A percentile compares a stretch with the other conserved stretches of the same genome.
Conservation (phyloP, 2,113 vertebrate species). For the Mastomys natalensis region DNA sequence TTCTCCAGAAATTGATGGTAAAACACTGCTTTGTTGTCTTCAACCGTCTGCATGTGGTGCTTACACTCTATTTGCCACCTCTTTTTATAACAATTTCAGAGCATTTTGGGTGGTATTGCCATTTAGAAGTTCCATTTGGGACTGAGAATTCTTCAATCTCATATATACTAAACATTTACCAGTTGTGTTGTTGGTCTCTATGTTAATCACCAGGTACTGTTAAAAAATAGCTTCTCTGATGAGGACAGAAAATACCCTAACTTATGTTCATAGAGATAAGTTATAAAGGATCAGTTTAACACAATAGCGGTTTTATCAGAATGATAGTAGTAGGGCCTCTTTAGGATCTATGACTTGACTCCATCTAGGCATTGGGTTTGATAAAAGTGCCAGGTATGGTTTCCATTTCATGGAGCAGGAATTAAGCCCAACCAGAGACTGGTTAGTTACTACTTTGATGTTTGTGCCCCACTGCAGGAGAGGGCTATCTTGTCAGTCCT, state of each 20-base stretch:
- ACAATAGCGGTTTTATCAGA: background rate
- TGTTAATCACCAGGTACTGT: background rate
- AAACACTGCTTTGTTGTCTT: background rate
- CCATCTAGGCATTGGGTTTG: background rate
- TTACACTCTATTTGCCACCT: background rate
- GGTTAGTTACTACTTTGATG: background rate
- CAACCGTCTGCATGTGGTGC: background rate
- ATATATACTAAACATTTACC: background rate
- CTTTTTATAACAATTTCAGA: background rate
- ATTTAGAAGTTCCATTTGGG: background rate
- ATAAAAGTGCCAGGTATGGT: background rate
- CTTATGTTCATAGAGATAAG: background rate
- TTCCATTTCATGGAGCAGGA: background rate
- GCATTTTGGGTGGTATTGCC: background rate
- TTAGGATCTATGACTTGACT: background rate
- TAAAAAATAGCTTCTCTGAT: background rate
- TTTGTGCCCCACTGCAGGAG: no score
- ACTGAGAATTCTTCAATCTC: background rate
- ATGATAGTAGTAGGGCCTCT: background rate
- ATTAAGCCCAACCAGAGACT: background rate
- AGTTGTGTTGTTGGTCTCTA: background rate
- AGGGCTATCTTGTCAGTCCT: background rate
- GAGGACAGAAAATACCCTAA: background rate
- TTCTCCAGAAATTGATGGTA: background rate
- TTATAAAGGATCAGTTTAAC: no score